Evolutionary conservation across 2,888 invertebrate species (phyloP).

Genomic region (Drosophila prolongata): DNA sequence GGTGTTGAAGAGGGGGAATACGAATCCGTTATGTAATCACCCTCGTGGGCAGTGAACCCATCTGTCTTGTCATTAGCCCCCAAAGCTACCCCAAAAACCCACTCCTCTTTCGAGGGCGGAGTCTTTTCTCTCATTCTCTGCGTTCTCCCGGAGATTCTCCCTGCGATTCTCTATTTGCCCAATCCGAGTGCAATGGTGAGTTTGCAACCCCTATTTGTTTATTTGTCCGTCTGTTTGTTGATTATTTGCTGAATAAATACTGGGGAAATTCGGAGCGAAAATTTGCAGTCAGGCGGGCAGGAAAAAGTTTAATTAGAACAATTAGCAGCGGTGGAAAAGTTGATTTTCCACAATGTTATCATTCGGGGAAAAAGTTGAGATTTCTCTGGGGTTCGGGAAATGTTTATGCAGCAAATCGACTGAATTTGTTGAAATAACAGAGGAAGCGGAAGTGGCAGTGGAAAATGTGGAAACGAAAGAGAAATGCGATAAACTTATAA

Average conservation of each 20-base stretch:
- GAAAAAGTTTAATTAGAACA: constrained; percentile 73
- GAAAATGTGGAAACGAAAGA: constrained; percentile 43
- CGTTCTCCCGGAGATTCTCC: constrained; percentile 14
- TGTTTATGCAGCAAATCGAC: constrained; percentile 83
- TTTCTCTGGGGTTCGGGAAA: constrained; percentile 29
- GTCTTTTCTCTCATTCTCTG: constrained; percentile 34
- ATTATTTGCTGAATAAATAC: constrained; percentile 68
- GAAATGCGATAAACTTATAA: constrained; percentile 75
- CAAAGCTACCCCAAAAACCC: constrained; percentile 24
- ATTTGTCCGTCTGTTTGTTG: constrained; percentile 51
- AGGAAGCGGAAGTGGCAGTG: constrained; percentile 14
- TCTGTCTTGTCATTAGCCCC: constrained; percentile 32
- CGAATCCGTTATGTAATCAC: constrained; percentile 45
- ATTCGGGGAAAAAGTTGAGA: constrained; percentile 39
- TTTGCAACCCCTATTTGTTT: constrained; percentile 63
- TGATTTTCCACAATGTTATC: constrained; percentile 52
- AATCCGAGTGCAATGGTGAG: constrained; percentile 46
- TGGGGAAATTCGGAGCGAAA: constrained; percentile 46
- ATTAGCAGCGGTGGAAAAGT: constrained; percentile 47
- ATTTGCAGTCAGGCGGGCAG: constrained; percentile 5
- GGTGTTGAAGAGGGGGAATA: background rate
- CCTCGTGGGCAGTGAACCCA: constrained; percentile 27
- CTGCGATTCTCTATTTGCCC: constrained; percentile 35
- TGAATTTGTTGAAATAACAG: constrained; percentile 82
- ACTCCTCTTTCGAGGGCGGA: constrained; percentile 37